Conservation (phyloP, 2,113 vertebrate genomes). For the Hymenochirus boettgeri region DNA sequence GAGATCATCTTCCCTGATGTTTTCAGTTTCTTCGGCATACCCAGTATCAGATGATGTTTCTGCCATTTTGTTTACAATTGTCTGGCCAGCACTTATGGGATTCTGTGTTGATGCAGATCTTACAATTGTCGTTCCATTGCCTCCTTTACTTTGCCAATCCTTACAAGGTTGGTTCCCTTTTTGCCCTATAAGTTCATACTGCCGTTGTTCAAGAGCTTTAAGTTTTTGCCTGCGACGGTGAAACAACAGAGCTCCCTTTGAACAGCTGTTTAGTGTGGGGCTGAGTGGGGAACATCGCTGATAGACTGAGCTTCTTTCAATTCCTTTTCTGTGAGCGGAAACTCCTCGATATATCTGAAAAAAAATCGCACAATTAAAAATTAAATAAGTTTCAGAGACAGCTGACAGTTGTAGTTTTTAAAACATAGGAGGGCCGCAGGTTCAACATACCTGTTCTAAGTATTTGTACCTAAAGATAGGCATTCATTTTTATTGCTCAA, state of each 20-base stretch:
- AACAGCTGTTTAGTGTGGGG: slow-evolving; percentile 75
- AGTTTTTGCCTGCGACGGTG: slow-evolving; percentile 83
- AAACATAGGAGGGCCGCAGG: no score
- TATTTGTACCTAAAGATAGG: no score
- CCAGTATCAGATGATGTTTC: slow-evolving; percentile 48
- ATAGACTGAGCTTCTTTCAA: slow-evolving; percentile 80
- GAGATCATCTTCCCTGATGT: slow-evolving; percentile 6
- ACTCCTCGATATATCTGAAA: slow-evolving; percentile 73
- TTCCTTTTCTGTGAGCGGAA: slow-evolving; percentile 86
- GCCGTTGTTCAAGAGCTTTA: slow-evolving; percentile 47
- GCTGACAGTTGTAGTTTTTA: no score
- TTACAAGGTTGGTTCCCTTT: neutral
- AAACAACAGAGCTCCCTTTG: slow-evolving; percentile 89
- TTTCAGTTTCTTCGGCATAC: slow-evolving; percentile 12
- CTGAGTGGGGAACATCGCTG: slow-evolving; percentile 87
- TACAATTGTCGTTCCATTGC: neutral
- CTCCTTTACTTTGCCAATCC: neutral
- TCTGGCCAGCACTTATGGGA: slow-evolving; percentile 10
- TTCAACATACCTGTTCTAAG: no score
- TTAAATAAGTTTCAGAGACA: no score
- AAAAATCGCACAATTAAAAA: no score
- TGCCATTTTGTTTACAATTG: slow-evolving; percentile 64
- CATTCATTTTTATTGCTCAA: no score
- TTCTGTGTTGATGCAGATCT: neutral
- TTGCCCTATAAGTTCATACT: slow-evolving; percentile 19